Evolutionary conservation across 2,797 vertebrate genomes (phyloP), one percentile per base, ranked within the genome.

Genomic region (Trichosurus vulpecula): DNA sequence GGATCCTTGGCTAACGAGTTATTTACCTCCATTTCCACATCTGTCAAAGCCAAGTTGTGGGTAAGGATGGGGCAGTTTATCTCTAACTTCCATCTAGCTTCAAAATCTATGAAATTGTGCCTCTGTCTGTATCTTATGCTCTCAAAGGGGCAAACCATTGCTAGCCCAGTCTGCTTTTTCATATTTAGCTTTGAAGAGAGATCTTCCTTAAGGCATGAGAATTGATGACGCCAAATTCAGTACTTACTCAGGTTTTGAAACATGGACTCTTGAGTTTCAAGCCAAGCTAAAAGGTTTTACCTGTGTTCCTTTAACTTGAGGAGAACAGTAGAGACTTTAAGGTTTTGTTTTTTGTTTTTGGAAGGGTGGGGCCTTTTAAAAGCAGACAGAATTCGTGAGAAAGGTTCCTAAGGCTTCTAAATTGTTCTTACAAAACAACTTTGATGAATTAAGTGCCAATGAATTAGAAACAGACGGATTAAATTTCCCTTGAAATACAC

Each of bases 391-490:
- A 94, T 93, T 96, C 93, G 93, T 41, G 61, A 97, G 58, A 94
- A 93, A 74, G 35, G 52, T 52, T 90, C 93, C 56, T 58, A 90
- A 89, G 10, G 93, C 93, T 94, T 96, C 94, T 55, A 94, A 96
- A 97, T 30, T 91, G 58, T 90, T 96, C 94, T 96, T 91, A 41
- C 96, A 97, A 97, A 96, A 95, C 94, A 95, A 95, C 58, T 96
- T 81, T 95, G 93, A 95, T 95, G 96, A 97, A 93, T 96, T 94
- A 93, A 87, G 52, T 93, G 91, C 57, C 94, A 96, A 96, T 54
- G 74, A 96, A 97, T 93, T 95, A 93, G 93, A 96, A 96, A 96
- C 94, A 97, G 58, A 95, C 52, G 92, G 94, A 94, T 96, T 93
- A 94, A 74, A 95, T 93, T 97, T 94, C 93, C 89, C 90, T 92